Evolutionary conservation across 2,113 vertebrate species (phyloP).

Genomic region (Vidua macroura): DNA sequence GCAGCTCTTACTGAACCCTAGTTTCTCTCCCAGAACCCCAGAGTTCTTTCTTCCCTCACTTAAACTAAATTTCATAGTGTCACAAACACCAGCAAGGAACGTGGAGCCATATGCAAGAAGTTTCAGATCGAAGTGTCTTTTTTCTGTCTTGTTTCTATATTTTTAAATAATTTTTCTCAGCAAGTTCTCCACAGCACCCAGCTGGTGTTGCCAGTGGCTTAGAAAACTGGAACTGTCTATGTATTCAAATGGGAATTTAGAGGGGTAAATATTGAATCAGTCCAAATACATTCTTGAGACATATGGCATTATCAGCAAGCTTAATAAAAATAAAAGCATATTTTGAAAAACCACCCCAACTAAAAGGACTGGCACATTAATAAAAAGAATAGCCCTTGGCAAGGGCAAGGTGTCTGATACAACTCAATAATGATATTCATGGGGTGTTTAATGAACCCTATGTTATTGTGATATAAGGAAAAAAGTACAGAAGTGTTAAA

Average conservation of each 20-base stretch:
- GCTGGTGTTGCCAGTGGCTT: neutral
- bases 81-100: neutral
- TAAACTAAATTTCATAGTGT: neutral
- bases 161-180: neutral
- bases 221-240: neutral
- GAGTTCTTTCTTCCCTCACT: neutral
- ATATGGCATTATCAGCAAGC: neutral
- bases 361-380: neutral
- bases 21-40: no score
- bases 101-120: neutral
- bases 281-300: neutral
- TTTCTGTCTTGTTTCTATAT: neutral
- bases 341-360: neutral
- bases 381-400: constrained; percentile 40
- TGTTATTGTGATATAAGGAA: constrained; percentile 25
- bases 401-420: constrained; percentile 30
- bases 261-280: neutral
- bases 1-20: no score
- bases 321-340: neutral
- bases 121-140: neutral
- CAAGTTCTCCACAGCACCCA: neutral
- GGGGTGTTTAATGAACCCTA: constrained; percentile 42
- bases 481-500: constrained; percentile 24
- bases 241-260: neutral
- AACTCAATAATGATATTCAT: constrained; percentile 54